Base-by-base conservation (phyloP, 2,888 invertebrate genomes). In the Didymodactylos carnosus region DNA sequence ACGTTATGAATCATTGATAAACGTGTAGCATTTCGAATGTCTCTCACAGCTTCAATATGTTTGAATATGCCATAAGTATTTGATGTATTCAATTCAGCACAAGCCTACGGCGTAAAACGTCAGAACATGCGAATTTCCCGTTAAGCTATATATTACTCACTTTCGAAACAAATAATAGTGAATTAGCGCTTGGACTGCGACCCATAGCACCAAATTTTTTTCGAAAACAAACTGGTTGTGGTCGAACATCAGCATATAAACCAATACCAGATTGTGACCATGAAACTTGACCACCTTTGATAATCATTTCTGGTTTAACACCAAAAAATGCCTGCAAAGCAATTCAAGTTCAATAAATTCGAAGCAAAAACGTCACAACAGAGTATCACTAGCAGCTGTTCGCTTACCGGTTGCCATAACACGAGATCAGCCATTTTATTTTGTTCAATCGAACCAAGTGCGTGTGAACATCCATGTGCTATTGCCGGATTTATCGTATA, bases 401-500 rank as follows among this genome's bases (percentile, higher is more conserved):
- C n/a, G n/a, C n/a, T n/a, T n/a, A 79, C 80, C 10, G 82, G 82
- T 70, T 79, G 77, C 82, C 82, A 82, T 16, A 82, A 73, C 11
- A 81, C 81, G 27, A 82, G 70, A 75, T 82, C 82, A 39, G 82
- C 82, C 75, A 82, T 75, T 72, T 82, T 81, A 4, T 79, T 80
- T 16, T 72, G 73, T 81, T 82, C 73, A 25, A 77, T 73, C 0
- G 81, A 81, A 43, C 82, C 82, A 41, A 81, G 78, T 0, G 80
- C 53, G 62, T 79, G 78, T 0, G 78, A 76, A 76, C 81, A 78
- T 7, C 82, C 82, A 73, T 81, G 80, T 13, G 80, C 79, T 5
- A 81, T 77, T 25, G 82, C 81, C 2, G 82, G 81, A 76, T 82
- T 82, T 74, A 82, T 79, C 14, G 82, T 82, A 76, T 82, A 82